Base-by-base conservation (phyloP, 2,113 vertebrate species). In the Cyrtonyx montezumae region DNA sequence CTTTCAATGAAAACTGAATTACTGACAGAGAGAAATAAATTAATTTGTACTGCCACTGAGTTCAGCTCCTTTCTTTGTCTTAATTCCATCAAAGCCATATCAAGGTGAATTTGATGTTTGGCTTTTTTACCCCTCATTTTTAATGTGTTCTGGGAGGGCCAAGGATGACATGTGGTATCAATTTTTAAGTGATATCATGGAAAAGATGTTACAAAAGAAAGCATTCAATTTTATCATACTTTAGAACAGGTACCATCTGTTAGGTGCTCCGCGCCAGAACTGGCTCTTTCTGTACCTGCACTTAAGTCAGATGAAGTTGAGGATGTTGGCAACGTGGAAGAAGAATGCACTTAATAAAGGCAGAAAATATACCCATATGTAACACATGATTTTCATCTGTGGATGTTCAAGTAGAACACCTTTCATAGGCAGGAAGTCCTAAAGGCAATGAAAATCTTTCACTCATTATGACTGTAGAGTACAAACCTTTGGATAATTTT, bases 111-210 rank as follows among this genome's bases (percentile, higher is more conserved):
- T 67, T 84, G 61, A 65, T 9, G 13, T 80, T 69, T 70, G 68
- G 34, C 28, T 62, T 34, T 12, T 11, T 17, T 9, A 16, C n/a
- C 14, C 28, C 20, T 26, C 14, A 14, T 26, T 49, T 80, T 55
- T 51, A 90, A 65, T 40, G 17, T 78, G 14, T 68, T 78, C 76
- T 90, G 26, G 37, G 73, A 75, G 51, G 42, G 15, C 59, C 19
- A 70, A 88, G 11, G 51, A 78, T 70, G 61, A 93, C 92, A 90
- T 90, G 37, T 88, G 88, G 79, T 84, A 95, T 75, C 90, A 80
- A 93, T 91, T 93, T 69, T 90, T 67, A 86, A 75, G 75, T 63
- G 46, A 59, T 68, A 93, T 20, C 17, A 83, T 70, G 61, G 73
- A 78, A 87, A 94, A 88, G 32, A 88, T 73, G 74, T 83, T 70